Conservation (phyloP, 2,797 vertebrate genomes). For the Cirrhinus mrigala region DNA sequence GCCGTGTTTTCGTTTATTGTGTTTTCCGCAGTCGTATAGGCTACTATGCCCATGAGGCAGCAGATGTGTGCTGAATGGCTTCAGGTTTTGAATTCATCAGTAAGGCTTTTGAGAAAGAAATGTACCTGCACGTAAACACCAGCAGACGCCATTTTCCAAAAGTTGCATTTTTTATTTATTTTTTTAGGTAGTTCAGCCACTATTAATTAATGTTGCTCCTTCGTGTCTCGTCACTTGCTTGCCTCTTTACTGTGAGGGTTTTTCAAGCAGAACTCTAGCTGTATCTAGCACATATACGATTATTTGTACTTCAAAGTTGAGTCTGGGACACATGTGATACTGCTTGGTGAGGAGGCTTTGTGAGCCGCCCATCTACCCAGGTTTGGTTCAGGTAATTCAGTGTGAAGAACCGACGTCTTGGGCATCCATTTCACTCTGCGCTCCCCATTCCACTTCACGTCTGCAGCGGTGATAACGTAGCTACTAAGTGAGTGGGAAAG, state of each 20-base stretch:
- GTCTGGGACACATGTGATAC: neutral
- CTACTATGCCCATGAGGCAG: conserved; percentile 28
- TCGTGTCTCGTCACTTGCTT: neutral
- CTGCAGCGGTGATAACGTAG: conserved; percentile 45
- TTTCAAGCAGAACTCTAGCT: neutral
- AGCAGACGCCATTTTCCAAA: conserved; percentile 9
- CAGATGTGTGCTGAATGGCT: conserved; percentile 27
- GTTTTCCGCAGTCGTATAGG: conserved; percentile 10
- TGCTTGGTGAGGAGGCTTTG: conserved; percentile 24
- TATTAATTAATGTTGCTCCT: neutral
- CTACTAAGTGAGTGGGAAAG: conserved; percentile 43
- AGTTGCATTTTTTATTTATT: conserved; percentile 31
- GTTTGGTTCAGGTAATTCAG: conserved; percentile 24
- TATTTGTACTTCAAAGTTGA: conserved; percentile 25
- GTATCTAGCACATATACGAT: neutral
- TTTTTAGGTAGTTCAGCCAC: conserved; percentile 16
- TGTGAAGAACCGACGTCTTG: neutral
- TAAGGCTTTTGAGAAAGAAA: conserved; percentile 17
- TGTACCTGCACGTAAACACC: conserved; percentile 37
- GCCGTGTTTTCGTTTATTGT: conserved; percentile 29
- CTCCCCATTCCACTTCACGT: conserved; percentile 13
- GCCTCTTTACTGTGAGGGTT: neutral
- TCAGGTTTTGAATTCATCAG: conserved; percentile 48
- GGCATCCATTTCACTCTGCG: conserved; percentile 4
- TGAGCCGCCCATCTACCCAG: neutral